Evolutionary conservation across 2,797 vertebrate genomes (phyloP).

Genomic region (Mormyrus hasselquistii): DNA sequence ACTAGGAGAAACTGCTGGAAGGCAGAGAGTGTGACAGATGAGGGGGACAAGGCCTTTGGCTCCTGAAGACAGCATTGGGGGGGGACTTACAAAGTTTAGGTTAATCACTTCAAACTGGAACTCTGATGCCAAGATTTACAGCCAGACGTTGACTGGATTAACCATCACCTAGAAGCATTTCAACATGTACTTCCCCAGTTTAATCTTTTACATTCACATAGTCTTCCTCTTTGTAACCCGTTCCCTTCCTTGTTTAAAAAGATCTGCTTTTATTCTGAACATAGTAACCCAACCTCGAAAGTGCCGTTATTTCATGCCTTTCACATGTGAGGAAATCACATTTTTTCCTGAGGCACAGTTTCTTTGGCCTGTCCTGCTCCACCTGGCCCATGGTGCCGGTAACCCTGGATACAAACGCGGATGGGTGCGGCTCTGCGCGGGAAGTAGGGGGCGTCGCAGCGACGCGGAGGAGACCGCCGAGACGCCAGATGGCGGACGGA

Average conservation of each 20-base stretch:
- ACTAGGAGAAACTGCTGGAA: neutral
- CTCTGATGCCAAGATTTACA: neutral
- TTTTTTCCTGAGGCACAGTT: slow-evolving; percentile 67
- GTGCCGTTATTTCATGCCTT: slow-evolving; percentile 32
- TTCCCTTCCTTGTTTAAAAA: slow-evolving; percentile 32
- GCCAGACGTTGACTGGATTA: neutral
- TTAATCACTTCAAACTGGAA: neutral
- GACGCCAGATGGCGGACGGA: neutral
- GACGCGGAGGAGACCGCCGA: neutral
- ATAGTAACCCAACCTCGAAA: slow-evolving; percentile 26
- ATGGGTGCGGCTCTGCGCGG: neutral
- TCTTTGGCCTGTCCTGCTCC: slow-evolving; percentile 55
- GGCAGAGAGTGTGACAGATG: neutral
- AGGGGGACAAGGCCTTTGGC: neutral
- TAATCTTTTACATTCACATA: slow-evolving; percentile 41
- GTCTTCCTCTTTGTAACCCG: slow-evolving; percentile 10
- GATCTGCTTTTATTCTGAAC: slow-evolving; percentile 33
- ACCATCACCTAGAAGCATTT: slow-evolving; percentile 17
- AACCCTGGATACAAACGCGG: neutral
- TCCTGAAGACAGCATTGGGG: neutral
- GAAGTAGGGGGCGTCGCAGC: neutral
- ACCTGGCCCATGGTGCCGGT: slow-evolving; percentile 33
- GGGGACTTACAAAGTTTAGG: neutral
- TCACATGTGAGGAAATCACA: slow-evolving; percentile 46
- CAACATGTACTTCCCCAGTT: slow-evolving; percentile 25